phyloP scores from a whole-genome alignment of 2,797 vertebrate genomes.

The Galagoides demidoff region DNA sequence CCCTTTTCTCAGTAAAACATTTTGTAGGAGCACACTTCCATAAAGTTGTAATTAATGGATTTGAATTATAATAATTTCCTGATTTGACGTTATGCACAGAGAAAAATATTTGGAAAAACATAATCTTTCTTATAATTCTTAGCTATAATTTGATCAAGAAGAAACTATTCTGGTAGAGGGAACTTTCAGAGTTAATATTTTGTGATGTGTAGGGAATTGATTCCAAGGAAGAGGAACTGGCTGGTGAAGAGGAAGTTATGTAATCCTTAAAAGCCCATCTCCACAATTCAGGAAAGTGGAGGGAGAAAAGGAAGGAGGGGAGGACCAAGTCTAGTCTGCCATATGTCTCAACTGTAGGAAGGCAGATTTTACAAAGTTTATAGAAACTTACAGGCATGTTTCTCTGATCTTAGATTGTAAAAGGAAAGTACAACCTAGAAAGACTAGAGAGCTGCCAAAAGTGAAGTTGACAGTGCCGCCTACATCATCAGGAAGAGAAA shows the following conservation, averaged over 20 bases:
- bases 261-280: constrained; percentile 35
- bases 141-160: constrained; percentile 17
- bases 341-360: constrained; percentile 40
- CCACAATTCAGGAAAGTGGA: not conserved
- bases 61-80: constrained; percentile 14
- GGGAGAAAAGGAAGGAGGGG: not conserved
- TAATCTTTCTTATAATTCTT: constrained; percentile 53
- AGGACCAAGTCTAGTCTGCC: not conserved
- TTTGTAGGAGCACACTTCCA: not conserved
- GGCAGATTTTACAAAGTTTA: constrained; percentile 49
- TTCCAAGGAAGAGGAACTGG: constrained; percentile 62
- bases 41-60: not conserved
- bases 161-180: constrained; percentile 11
- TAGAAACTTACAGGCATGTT: constrained; percentile 26
- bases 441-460: constrained; percentile 43
- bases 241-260: constrained; percentile 70
- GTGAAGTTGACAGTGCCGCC: not conserved
- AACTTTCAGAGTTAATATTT: constrained; percentile 51
- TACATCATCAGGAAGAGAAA: constrained; percentile 10
- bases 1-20: not conserved
- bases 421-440: constrained; percentile 32
- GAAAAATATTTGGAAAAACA: constrained; percentile 22
- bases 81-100: not conserved
- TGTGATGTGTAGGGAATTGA: not conserved
- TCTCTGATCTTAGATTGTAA: constrained; percentile 29